Evolutionary conservation across 2,113 vertebrate genomes (phyloP).

Genomic region (Chaetura pelagica): DNA sequence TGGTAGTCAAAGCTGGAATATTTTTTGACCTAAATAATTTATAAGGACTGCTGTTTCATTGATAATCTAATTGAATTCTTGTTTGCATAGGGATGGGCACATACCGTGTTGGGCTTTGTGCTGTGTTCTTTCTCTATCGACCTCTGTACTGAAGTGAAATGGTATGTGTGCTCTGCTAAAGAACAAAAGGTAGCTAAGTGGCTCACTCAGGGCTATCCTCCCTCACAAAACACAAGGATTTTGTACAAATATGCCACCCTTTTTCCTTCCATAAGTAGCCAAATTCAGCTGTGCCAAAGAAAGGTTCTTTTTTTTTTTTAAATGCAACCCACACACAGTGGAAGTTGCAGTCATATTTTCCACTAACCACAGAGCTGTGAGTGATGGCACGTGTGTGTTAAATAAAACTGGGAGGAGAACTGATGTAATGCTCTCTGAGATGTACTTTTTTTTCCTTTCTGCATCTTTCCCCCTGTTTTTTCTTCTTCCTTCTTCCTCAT

Average conservation of each 20-base stretch:
- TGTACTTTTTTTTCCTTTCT: background rate
- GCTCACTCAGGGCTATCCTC: background rate
- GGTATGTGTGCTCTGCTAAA: background rate
- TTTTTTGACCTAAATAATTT: background rate
- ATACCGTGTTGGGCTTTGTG: background rate
- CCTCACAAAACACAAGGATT: constrained; percentile 1
- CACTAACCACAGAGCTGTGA: constrained; percentile 68
- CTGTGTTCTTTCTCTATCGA: background rate
- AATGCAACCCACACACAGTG: constrained; percentile 42
- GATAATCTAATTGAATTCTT: background rate
- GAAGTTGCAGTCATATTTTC: constrained; percentile 74
- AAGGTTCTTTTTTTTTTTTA: background rate
- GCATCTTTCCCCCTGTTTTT: background rate
- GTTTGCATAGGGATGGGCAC: background rate
- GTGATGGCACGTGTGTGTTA: constrained; percentile 73
- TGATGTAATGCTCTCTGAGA: constrained; percentile 67
- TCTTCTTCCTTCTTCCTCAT: background rate
- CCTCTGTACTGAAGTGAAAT: background rate
- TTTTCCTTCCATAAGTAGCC: constrained; percentile 20
- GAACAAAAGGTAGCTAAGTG: background rate
- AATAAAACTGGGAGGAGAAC: constrained; percentile 62
- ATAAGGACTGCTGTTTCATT: background rate
- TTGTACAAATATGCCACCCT: constrained; percentile 38
- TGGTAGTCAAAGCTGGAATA: background rate
- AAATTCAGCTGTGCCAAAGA: constrained; percentile 41